Base-by-base conservation (phyloP, 1,140 invertebrate species). In the Semibalanus balanoides region DNA sequence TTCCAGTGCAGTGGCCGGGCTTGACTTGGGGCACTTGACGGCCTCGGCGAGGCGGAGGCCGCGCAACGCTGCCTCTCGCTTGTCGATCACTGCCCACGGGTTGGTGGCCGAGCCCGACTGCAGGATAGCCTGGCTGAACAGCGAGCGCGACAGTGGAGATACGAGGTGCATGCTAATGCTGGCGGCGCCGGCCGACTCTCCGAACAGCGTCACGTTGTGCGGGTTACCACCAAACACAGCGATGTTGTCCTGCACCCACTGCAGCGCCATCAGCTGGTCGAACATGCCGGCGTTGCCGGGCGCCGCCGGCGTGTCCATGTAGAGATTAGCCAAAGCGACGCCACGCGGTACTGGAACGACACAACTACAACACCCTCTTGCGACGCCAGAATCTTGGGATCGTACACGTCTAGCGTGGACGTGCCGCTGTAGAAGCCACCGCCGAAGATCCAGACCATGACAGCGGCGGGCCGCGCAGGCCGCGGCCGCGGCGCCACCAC, bases 401-500 rank as follows among this genome's bases (percentile, higher is more conserved):
- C 95, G 84, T 99, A 99, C 27, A 98, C 89, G 83, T 98, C 95
- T 78, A 99, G 86, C 30, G 94, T 96, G 28, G 93, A 91, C 17
- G 93, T 93, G 29, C 96, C 95, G 69, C 92, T 95, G 83, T 95
- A 96, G 85, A 97, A 99, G 3, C 96, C 95, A 40, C 96, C 96
- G 64, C 97, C 96, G 84, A 94, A 98, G 78, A 98, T 92, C 96
- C 96, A 98, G 43, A 98, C 89, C 90, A 98, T 90, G 29, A 98
- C 95, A n/a, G 95, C 91, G 77, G 93, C 90, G 81, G 91, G 91
- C 76, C 81, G 78, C 30, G 78, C 83, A 30, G 84, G 83, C 74
- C 82, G 77, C 29, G 81, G 83, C 78, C 89, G 89, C 11, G 92
- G 92, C 64, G 87, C 87, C 22, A 92, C 90, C 76, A 98, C 92